Percentiles rank a stretch among this genome's conserved stretches.
Conservation (phyloP, 2,888 invertebrate genomes). For the Apamea epomidion region DNA sequence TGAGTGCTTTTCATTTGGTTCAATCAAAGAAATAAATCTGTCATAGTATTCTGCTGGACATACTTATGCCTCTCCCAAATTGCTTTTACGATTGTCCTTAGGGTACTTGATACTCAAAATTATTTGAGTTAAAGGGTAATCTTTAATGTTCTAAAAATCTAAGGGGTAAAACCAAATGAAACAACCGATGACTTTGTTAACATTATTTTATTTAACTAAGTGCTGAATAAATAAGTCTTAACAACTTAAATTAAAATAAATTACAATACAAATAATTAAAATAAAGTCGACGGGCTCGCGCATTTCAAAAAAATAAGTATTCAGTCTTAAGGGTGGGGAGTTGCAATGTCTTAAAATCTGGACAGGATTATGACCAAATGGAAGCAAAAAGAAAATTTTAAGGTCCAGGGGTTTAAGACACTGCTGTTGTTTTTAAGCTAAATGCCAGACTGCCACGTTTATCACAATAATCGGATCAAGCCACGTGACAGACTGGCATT, state of each 20-base stretch:
- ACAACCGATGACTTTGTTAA: constrained; percentile 64
- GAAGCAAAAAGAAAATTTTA: constrained; percentile 65
- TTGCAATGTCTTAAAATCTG: constrained; percentile 81
- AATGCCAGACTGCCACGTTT: constrained; percentile 88
- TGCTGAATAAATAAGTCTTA: constrained; percentile 89
- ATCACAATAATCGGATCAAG: constrained; percentile 81
- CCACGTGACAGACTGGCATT: constrained; percentile 88
- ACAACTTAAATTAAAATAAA: constrained; percentile 86
- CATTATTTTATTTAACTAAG: constrained; percentile 80
- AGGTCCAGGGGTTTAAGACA: constrained; percentile 83
- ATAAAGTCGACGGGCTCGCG: constrained; percentile 90
- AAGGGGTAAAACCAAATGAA: constrained; percentile 54
- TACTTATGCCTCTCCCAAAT: background rate
- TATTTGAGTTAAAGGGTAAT: background rate
- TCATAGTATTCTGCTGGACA: background rate
- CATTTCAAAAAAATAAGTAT: constrained; percentile 75
- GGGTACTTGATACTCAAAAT: background rate
- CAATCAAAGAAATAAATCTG: background rate
- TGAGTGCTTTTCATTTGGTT: background rate
- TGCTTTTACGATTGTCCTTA: background rate
- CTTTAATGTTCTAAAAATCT: background rate
- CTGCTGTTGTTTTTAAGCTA: constrained; percentile 81
- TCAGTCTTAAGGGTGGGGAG: constrained; percentile 82
- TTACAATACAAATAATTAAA: constrained; percentile 76
- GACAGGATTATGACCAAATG: constrained; percentile 65